phyloP scores from a whole-genome alignment of 2,888 invertebrate genomes.

The Tiliacea aurago region DNA sequence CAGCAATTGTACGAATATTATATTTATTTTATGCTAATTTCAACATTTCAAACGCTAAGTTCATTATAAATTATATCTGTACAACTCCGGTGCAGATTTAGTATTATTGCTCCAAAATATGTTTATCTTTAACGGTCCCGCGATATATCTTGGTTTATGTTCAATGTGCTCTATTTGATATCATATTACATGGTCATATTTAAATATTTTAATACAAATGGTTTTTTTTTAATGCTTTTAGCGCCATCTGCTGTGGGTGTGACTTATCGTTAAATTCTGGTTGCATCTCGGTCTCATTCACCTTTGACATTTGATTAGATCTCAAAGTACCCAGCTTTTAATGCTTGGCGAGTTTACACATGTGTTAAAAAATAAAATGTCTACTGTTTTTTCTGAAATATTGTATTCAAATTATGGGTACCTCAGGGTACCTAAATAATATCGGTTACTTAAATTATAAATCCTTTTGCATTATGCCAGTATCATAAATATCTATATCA shows the following conservation, averaged over 20 bases:
- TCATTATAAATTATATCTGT: constrained; percentile 69
- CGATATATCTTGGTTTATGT: constrained; percentile 67
- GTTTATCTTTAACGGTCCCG: constrained; percentile 76
- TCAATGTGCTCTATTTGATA: constrained; percentile 62
- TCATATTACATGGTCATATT: constrained; percentile 54
- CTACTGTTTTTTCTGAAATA: background rate
- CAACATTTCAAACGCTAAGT: constrained; percentile 73
- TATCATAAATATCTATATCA: constrained; percentile 42
- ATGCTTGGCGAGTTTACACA: background rate
- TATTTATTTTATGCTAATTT: constrained; percentile 86
- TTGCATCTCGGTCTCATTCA: constrained; percentile 40
- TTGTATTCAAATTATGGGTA: constrained; percentile 4
- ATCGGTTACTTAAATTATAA: constrained; percentile 11
- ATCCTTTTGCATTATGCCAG: constrained; percentile 38
- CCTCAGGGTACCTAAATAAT: constrained; percentile 21
- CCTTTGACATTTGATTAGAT: constrained; percentile 48
- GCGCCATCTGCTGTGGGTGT: constrained; percentile 35
- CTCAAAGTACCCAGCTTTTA: background rate
- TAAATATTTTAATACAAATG: constrained; percentile 54
- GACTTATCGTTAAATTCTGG: constrained; percentile 27
- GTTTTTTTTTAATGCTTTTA: constrained; percentile 39
- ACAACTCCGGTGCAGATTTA: constrained; percentile 56
- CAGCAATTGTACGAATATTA: constrained; percentile 85
- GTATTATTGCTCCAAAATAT: constrained; percentile 63
- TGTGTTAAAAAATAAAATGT: background rate